These are phyloP conservation scores for Drosophila arizonae DNA, from an alignment of 1,140 invertebrate species.

Conservation along the genomic window DNA sequence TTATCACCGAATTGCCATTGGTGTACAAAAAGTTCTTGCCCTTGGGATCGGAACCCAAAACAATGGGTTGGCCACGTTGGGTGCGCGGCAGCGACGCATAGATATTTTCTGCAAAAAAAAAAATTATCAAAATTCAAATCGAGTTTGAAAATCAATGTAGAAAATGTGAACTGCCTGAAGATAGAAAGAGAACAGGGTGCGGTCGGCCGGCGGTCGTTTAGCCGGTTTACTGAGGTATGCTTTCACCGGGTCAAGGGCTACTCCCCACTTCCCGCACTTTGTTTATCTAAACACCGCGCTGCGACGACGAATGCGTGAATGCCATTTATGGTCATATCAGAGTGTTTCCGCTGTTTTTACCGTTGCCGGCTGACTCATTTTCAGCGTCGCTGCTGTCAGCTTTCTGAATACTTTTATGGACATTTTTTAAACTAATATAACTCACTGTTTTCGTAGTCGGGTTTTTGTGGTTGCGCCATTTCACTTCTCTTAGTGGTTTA, in stretches of 20 bases:
- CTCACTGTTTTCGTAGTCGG: conserved; percentile 81
- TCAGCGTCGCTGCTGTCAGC: conserved; percentile 10
- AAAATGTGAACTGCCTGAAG: conserved; percentile 1
- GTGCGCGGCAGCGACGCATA: conserved; percentile 97
- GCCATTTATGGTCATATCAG: conserved; percentile 75
- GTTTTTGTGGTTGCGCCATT: conserved; percentile 79
- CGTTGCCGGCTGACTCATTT: conserved; percentile 72
- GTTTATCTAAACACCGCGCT: conserved; percentile 32
- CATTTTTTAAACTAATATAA: conserved; percentile 31
- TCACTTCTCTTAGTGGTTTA: conserved; percentile 29
- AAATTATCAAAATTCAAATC: conserved; percentile 37
- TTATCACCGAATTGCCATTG: conserved; percentile 98
- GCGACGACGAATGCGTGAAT: conserved; percentile 29
- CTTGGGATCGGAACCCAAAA: conserved; percentile 97
- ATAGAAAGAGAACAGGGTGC: conserved; percentile 52
- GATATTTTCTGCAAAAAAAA: conserved; percentile 89
- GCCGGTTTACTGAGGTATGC: conserved; percentile 19
- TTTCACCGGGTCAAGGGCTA: conserved; percentile 21
- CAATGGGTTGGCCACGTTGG: conserved; percentile 94
- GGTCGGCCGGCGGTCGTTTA: conserved; percentile 42
- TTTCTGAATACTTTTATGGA: conserved; percentile 29
- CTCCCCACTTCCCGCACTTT: background rate
- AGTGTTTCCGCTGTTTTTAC: conserved; percentile 70
- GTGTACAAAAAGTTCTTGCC: conserved; percentile 98
- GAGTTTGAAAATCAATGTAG: conserved; percentile 14